A percentile compares a stretch with the other conserved stretches of the same genome.
Evolutionary conservation across 2,888 invertebrate species (phyloP).

Genomic region (Synanthedon myopaeformis): DNA sequence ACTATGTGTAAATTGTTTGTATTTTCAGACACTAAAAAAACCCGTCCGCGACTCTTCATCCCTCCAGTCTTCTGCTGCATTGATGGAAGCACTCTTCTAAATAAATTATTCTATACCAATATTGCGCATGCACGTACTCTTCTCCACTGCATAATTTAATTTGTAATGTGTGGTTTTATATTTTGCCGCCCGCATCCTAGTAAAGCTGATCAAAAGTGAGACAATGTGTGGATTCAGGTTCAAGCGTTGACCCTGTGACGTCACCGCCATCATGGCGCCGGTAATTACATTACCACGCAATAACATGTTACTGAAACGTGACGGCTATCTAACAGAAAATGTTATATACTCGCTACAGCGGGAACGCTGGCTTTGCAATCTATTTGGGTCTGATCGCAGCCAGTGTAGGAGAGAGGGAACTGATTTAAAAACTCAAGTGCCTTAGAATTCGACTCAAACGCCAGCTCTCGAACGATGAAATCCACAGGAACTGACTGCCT

Average conservation of each 20-base stretch:
- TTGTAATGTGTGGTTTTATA: slow-evolving; percentile 17
- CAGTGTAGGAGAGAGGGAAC: slow-evolving; percentile 81
- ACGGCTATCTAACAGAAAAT: slow-evolving; percentile 51
- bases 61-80: slow-evolving; percentile 6
- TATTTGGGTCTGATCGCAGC: slow-evolving; percentile 77
- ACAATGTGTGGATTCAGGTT: slow-evolving; percentile 3
- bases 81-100: slow-evolving; percentile 5
- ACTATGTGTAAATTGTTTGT: slow-evolving; percentile 16
- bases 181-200: slow-evolving; percentile 43
- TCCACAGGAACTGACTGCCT: slow-evolving; percentile 91
- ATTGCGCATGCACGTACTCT: background rate
- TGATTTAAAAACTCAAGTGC: slow-evolving; percentile 90
- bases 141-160: slow-evolving; percentile 26
- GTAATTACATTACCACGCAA: slow-evolving; percentile 55
- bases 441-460: slow-evolving; percentile 85
- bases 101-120: slow-evolving; percentile 9
- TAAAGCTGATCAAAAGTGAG: slow-evolving; percentile 50
- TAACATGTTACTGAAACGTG: slow-evolving; percentile 42
- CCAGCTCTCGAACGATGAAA: slow-evolving; percentile 89
- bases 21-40: slow-evolving; percentile 14
- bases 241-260: too few species aligned
- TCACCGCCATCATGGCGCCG: slow-evolving; percentile 16
- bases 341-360: slow-evolving; percentile 69
- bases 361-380: slow-evolving; percentile 90
- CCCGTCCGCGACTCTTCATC: slow-evolving; percentile 6